Evolutionary conservation across 2,113 vertebrate species (phyloP).

Genomic region (Holacanthus passer): DNA sequence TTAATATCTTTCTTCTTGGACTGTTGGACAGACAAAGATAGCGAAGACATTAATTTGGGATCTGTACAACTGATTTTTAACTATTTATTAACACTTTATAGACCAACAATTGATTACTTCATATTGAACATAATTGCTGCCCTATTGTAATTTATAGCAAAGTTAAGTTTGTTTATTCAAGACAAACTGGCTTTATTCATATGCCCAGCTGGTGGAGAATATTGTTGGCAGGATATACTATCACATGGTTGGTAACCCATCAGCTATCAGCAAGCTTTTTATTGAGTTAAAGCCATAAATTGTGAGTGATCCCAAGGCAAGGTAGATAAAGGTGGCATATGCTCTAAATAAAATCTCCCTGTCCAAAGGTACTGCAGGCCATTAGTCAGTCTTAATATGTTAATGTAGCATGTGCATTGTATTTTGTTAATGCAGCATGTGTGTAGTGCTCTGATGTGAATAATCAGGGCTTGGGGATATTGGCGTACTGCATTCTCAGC

Average conservation of each 20-base stretch:
- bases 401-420: slow-evolving; percentile 44
- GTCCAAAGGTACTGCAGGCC: background rate
- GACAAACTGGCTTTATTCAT: slow-evolving; percentile 44
- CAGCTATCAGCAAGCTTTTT: slow-evolving; percentile 40
- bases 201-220: slow-evolving; percentile 48
- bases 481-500: slow-evolving; percentile 66
- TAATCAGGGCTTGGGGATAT: slow-evolving; percentile 62
- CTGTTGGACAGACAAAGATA: background rate
- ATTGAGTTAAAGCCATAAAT: slow-evolving; percentile 29
- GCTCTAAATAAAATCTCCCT: slow-evolving; percentile 1
- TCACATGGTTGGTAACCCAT: slow-evolving; percentile 46
- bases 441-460: slow-evolving; percentile 57
- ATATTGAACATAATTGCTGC: background rate
- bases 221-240: slow-evolving; percentile 51
- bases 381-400: slow-evolving; percentile 27
- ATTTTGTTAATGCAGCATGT: slow-evolving; percentile 59
- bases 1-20: background rate
- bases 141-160: background rate
- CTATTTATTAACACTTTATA: background rate
- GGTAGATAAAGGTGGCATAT: background rate
- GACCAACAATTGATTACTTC: background rate
- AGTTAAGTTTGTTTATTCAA: slow-evolving; percentile 6
- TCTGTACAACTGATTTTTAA: background rate
- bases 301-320: slow-evolving; percentile 9
- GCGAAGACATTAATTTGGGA: background rate